Base-by-base conservation (phyloP, 2,797 vertebrate species). In the Ficedula albicollis region DNA sequence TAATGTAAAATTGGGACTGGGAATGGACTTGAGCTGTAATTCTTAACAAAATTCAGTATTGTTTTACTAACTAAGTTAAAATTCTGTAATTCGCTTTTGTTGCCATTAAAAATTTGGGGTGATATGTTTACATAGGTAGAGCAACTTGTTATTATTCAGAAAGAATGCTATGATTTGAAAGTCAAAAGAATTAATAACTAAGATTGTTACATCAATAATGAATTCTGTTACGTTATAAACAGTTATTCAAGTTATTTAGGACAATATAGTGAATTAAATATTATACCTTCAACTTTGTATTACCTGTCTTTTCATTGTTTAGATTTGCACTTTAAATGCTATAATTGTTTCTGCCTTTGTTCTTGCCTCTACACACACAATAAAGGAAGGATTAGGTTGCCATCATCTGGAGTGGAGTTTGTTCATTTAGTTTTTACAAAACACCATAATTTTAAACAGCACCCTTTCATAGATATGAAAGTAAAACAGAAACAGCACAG, bases 321-420 rank as follows among this genome's bases (percentile, higher is more conserved):
- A 89, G 52, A 88, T 86, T 78, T 90, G 36, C 30, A 68, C 32
- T 84, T 87, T 72, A 64, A 90, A 62, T 63, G 34, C 78, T 90
- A n/a, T 60, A 84, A 48, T 38, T 46, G 13, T 73, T 95, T 84
- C 58, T 90, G 44, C 59, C 84, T 34, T 36, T 89, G 26, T 82
- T 82, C 41, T 80, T 84, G 41, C 54, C 75, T 89, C 39, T 68
- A 86, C 6, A 34, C 36, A 82, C 13, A 62, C 4, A 90, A 72
- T 75, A 91, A 78, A 30, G 23, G 44, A 88, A 86, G 49, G 66
- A 84, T 75, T 85, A 92, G 49, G 84, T 88, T 96, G 73, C 58
- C 72, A 86, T 90, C 56, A 72, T 43, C 64, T 75, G 84, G 44
- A 92, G 25, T 18, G 86, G 44, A 64, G 12, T 49, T 43, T 32